A percentile compares a stretch with the other conserved stretches of the same genome.
Evolutionary conservation across 2,113 vertebrate species (phyloP).

Genomic region (Muntiacus reevesi): DNA sequence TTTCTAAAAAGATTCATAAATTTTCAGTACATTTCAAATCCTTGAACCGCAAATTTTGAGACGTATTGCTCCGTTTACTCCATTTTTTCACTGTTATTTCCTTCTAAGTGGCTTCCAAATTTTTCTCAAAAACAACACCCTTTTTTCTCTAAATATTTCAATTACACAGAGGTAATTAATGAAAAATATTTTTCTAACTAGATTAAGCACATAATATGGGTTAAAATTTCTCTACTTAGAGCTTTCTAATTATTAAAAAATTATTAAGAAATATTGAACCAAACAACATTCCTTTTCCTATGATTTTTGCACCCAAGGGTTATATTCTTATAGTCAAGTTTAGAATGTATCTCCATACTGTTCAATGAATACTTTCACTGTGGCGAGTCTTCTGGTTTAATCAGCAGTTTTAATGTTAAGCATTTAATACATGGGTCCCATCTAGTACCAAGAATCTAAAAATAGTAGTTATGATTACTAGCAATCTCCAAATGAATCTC

Average conservation of each 20-base stretch:
- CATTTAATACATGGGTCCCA: background rate
- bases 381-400: background rate
- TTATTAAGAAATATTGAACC: conserved; percentile 61
- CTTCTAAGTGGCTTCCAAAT: conserved; percentile 74
- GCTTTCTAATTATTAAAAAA: conserved; percentile 60
- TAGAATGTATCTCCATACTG: background rate
- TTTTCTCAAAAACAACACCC: conserved; percentile 64
- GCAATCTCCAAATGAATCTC: background rate
- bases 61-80: conserved; percentile 63
- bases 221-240: conserved; percentile 72
- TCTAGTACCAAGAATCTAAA: background rate
- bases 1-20: background rate
- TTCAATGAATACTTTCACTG: background rate
- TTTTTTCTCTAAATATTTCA: conserved; percentile 63
- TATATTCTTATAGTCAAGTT: background rate
- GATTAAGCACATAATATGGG: conserved; percentile 55
- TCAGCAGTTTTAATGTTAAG: background rate
- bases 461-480: background rate
- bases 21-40: conserved; percentile 36
- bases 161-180: conserved; percentile 60
- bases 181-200: conserved; percentile 64
- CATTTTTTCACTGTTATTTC: conserved; percentile 70
- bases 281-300: conserved; percentile 50
- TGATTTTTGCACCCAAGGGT: background rate
- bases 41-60: conserved; percentile 58